A percentile compares a stretch with the other conserved stretches of the same genome.
Conservation (phyloP, 1,140 invertebrate species). For the Bombus impatiens region DNA sequence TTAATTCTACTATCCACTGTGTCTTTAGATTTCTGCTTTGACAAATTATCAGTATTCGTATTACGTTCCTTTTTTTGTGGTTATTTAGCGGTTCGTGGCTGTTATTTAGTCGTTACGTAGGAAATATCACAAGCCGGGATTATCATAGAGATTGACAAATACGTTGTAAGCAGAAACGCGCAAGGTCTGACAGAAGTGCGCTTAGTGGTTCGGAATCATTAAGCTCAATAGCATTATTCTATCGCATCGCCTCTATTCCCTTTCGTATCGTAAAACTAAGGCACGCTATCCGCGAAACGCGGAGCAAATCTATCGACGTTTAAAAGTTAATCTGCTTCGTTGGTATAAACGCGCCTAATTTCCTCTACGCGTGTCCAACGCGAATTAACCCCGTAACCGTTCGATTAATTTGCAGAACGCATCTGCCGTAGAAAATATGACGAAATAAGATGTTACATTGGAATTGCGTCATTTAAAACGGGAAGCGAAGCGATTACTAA, state of each 20-base stretch:
- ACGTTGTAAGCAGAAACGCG: rapidly evolving
- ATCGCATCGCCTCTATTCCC: background rate
- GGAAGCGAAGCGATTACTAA: background rate
- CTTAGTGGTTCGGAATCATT: background rate
- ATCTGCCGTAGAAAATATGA: constrained; percentile 4
- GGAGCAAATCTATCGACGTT: background rate
- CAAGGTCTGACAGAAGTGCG: no score
- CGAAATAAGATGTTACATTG: background rate
- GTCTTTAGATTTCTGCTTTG: no score
- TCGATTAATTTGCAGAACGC: background rate
- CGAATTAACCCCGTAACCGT: background rate
- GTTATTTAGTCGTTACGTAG: no score
- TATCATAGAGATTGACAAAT: no score
- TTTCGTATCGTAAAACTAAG: background rate
- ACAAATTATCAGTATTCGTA: no score
- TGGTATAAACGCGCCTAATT: background rate
- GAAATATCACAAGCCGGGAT: no score
- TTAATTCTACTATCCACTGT: no score
- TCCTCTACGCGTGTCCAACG: background rate
- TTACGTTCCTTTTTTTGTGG: no score
- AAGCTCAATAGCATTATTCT: background rate
- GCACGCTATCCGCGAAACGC: background rate
- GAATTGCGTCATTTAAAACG: background rate
- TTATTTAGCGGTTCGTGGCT: no score
- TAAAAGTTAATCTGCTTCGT: background rate